Conservation (phyloP, 2,797 vertebrate species). For the Champsocephalus esox region DNA sequence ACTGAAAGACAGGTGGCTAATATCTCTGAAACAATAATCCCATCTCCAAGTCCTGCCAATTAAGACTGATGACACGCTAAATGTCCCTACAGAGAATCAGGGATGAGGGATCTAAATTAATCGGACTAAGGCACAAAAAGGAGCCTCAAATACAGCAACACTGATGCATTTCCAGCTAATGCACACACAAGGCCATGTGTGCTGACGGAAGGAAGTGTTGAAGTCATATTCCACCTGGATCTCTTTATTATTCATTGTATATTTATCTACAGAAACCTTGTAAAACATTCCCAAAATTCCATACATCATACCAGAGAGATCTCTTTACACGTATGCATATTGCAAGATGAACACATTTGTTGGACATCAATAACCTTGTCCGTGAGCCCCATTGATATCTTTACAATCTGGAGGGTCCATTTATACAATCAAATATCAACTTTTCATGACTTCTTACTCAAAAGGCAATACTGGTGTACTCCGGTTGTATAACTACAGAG, state of each 20-base stretch:
- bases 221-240: conserved; percentile 41
- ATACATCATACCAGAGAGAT: neutral
- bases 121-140: conserved; percentile 62
- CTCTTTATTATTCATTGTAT: conserved; percentile 34
- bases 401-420: neutral
- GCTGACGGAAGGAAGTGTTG: conserved; percentile 50
- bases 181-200: conserved; percentile 48
- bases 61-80: conserved; percentile 46
- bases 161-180: conserved; percentile 52
- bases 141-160: conserved; percentile 32
- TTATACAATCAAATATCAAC: neutral
- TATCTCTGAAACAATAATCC: conserved; percentile 46
- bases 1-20: conserved; percentile 45
- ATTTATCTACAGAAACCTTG: conserved; percentile 52
- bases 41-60: conserved; percentile 27
- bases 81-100: conserved; percentile 20
- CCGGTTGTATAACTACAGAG: neutral
- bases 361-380: neutral
- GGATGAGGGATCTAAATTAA: conserved; percentile 26
- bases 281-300: conserved; percentile 38
- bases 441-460: neutral
- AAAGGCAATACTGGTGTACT: neutral
- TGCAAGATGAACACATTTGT: neutral
- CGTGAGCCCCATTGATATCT: no score
- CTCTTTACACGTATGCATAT: neutral